Evolutionary conservation across 2,888 invertebrate species (phyloP), one percentile per base, ranked within the genome.

Genomic region (Germaria angustata): DNA sequence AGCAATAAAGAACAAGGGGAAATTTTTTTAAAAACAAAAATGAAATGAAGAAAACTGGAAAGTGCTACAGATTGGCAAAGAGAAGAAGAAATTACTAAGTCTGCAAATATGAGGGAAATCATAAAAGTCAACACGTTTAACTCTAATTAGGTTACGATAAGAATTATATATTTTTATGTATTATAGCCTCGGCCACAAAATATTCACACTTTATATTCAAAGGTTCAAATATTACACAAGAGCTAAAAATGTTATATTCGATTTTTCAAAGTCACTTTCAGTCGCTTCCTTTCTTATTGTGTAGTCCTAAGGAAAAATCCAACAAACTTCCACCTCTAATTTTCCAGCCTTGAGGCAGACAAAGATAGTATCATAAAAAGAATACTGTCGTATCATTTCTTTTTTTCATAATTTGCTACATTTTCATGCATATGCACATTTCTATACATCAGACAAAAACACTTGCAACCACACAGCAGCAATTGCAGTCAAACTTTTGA

Each of bases 11-110:
- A 61, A 77, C 66, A 76, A 65, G 34, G 8, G 22, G 32, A 55
- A 28, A 76, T 32, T 28, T 20, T 32, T 41, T 63, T 51, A 59
- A 76, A 76, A 76, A 53, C 69, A 69, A 61, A 77, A 77, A n/a
- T 36, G 24, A n/a, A 57, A 46, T 59, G 59, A 36, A 22, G 15
- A 17, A 36, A 57, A 44, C 2, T 32, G 3, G 0, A 32, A 46
- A n/a, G n/a, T 32, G 44, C 2, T 13, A 13, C 20, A 24, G 68
- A 68, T 51, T 22, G 61, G 32, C 15, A 7, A 22, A 24, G 9
- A 9, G 8, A 46, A 9, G 46, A 46, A 46, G 8, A 46, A 46
- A 2, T 9, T 17, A 1, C 2, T 17, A 3, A 5, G 9, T 5
- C 5, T 53, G 9, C 13, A 20, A 8, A 5, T 20, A 32, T 13